Evolutionary conservation across 2,113 vertebrate species (phyloP), one percentile per base, ranked within the genome.

Genomic region (Perccottus glenii): DNA sequence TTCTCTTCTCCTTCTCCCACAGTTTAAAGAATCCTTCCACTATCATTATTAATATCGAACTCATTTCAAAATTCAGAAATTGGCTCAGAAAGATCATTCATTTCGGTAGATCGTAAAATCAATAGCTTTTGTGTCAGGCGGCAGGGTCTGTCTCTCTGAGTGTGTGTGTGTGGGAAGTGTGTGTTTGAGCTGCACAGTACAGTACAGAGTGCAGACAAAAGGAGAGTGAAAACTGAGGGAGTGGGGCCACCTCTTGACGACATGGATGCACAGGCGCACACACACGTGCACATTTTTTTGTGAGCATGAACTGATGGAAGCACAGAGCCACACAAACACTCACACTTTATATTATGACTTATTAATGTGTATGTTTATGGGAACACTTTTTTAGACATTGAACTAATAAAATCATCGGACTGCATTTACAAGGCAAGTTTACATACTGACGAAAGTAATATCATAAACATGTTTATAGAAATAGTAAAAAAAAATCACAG

Each of bases 191-290:
- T 56, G 48, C 48, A 36, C 65, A 80, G 80, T 78, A 85, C 70
- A 84, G 85, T 80, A 84, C 60, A 70, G 75, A 72, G 81, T 80
- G 85, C 85, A 88, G 90, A 89, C 88, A 88, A 87, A 83, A 75
- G 79, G 70, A 65, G 79, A 90, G 80, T 84, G 88, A 93, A 92
- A 92, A 90, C 90, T 93, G 83, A 78, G 91, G 80, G 80, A 92
- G 91, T 93, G 92, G 92, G 91, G 92, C 92, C 92, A 93, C 91
- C 92, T 93, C 88, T 93, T 93, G 92, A 92, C 91, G 89, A 90
- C 90, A 92, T 71, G 76, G 84, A 88, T 71, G 81, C 85, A 92
- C 89, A 89, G 80, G 76, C 84, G 19, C 75, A 65, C 77, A 46
- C 57, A 11, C 47, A n/a, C 36, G 2, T 70, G 14, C 48, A 15